Conservation (phyloP, 2,797 vertebrate species). For the Pogoniulus pusillus region DNA sequence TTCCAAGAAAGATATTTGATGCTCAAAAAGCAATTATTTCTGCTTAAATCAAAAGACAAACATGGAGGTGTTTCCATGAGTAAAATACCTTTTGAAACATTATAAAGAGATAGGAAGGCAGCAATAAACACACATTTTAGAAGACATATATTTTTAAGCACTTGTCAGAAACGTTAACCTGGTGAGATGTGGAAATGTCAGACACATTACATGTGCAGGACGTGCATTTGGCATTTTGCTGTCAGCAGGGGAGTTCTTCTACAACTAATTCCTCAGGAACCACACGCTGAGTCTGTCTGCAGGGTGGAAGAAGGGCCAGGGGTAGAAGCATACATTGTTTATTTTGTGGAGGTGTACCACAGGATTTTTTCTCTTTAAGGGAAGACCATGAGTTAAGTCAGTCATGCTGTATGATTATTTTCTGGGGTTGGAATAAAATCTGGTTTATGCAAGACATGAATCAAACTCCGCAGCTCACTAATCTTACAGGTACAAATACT, state of each 20-base stretch:
- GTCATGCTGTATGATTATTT: constrained; percentile 39
- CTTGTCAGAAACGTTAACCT: constrained; percentile 74
- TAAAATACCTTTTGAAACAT: constrained; percentile 48
- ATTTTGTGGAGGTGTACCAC: constrained; percentile 48
- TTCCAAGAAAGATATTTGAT: constrained; percentile 65
- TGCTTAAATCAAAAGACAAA: constrained; percentile 66
- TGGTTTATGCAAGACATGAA: background rate
- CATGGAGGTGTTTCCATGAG: constrained; percentile 46
- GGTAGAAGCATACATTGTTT: constrained; percentile 59
- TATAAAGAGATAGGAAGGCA: constrained; percentile 30
- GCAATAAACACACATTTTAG: constrained; percentile 30
- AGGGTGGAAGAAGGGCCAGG: constrained; percentile 58
- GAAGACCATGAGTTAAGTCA: constrained; percentile 51
- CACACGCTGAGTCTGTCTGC: constrained; percentile 76
- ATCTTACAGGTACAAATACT: constrained; percentile 7
- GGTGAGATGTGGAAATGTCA: constrained; percentile 82
- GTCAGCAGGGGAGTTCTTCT: constrained; percentile 77
- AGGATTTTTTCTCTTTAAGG: constrained; percentile 32
- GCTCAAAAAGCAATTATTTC: constrained; percentile 70
- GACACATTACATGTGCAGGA: constrained; percentile 77
- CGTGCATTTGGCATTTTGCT: constrained; percentile 80
- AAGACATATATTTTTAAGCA: constrained; percentile 68
- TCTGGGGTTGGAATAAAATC: constrained; percentile 15
- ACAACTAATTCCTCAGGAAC: constrained; percentile 78
- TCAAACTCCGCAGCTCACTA: constrained; percentile 11